Conservation (phyloP, 2,888 invertebrate genomes). For the Rhagonycha lutea region DNA sequence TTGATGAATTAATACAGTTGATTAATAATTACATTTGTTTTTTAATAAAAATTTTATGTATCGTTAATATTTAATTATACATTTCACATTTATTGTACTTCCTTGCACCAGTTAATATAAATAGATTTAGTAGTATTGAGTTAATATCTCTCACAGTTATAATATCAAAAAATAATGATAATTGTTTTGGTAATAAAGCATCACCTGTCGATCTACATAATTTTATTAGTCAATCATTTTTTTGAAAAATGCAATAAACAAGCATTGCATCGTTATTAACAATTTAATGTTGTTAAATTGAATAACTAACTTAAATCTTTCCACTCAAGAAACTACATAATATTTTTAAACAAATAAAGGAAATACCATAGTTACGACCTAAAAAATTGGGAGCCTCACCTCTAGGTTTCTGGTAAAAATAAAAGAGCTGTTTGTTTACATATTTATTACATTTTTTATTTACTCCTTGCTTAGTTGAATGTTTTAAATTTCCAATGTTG, state of each 20-base stretch:
- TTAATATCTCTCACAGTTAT: conserved; percentile 24
- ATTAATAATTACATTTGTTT: conserved; percentile 15
- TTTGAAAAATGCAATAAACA: neutral
- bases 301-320: neutral
- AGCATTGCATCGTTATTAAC: neutral
- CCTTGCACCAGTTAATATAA: conserved; percentile 31
- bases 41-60: conserved; percentile 24
- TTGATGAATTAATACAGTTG: conserved; percentile 20
- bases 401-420: too few relatives aligned
- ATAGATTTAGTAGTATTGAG: conserved; percentile 27
- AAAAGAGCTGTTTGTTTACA: too few relatives aligned
- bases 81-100: conserved; percentile 29
- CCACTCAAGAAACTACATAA: too few relatives aligned
- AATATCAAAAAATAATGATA: conserved; percentile 15
- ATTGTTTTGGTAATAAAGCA: conserved; percentile 10
- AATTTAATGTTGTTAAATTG: neutral
- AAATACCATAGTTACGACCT: too few relatives aligned
- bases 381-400: too few relatives aligned
- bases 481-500: too few relatives aligned
- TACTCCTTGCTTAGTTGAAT: too few relatives aligned
- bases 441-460: too few relatives aligned
- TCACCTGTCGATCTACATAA: conserved; percentile 16
- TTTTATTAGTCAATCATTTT: conserved; percentile 14
- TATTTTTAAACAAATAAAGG: too few relatives aligned
- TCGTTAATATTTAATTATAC: conserved; percentile 33